Conservation (phyloP, 2,113 vertebrate species). For the Globicephala melas region DNA sequence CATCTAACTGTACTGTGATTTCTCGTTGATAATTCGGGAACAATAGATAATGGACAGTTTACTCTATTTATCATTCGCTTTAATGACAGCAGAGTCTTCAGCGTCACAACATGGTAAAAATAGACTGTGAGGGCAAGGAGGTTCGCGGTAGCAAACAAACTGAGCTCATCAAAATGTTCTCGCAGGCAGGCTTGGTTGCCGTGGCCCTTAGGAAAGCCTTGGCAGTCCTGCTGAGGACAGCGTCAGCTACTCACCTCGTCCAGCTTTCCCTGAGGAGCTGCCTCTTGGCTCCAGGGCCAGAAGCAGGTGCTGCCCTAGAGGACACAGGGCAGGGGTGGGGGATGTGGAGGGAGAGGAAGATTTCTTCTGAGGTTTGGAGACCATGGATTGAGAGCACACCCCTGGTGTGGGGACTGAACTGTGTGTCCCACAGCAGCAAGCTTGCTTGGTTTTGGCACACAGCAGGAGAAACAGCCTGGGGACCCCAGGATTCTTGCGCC, state of each 20-base stretch:
- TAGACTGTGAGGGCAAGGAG: slow-evolving; percentile 44
- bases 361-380: not conserved
- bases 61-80: not conserved
- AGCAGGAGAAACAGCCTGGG: not conserved
- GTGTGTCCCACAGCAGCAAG: not conserved
- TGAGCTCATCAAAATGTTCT: slow-evolving; percentile 62
- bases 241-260: not conserved
- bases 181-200: not conserved
- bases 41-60: not conserved
- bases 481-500: not conserved
- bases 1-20: not conserved
- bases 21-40: not conserved
- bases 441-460: not conserved
- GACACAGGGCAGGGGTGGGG: rapidly evolving
- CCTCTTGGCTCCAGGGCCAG: not conserved
- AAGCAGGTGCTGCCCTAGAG: not conserved
- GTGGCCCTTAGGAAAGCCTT: slow-evolving; percentile 61
- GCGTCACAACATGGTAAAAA: slow-evolving; percentile 56
- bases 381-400: not conserved
- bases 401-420: not conserved
- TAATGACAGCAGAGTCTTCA: not conserved
- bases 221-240: not conserved
- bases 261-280: not conserved
- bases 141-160: slow-evolving; percentile 57
- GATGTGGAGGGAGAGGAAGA: not conserved